Percentiles rank a stretch among this genome's conserved stretches.
Conservation (phyloP, 2,797 vertebrate species). For the Atherinosoma microstoma region DNA sequence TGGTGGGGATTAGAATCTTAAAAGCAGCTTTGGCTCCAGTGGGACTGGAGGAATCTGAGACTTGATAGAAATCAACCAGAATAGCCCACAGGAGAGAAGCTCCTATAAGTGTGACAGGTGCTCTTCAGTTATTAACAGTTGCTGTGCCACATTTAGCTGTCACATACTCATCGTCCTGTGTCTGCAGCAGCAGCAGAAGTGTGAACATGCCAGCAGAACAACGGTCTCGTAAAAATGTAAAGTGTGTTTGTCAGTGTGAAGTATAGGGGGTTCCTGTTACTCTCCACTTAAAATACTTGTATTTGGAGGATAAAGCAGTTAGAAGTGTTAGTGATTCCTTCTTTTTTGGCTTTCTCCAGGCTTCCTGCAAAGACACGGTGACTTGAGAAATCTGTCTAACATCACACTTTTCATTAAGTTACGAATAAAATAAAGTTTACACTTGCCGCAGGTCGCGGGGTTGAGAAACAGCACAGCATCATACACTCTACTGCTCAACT, state of each 20-base stretch:
- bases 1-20: slow-evolving; percentile 50
- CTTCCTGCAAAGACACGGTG: slow-evolving; percentile 10
- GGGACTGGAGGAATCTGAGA: slow-evolving; percentile 77
- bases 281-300: slow-evolving; percentile 27
- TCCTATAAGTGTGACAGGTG: slow-evolving; percentile 79
- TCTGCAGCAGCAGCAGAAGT: slow-evolving; percentile 27
- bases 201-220: slow-evolving; percentile 41
- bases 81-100: slow-evolving; percentile 74
- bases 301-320: slow-evolving; percentile 16
- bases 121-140: slow-evolving; percentile 73
- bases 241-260: slow-evolving; percentile 25
- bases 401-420: slow-evolving; percentile 4
- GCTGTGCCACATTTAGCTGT: slow-evolving; percentile 73
- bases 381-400: slow-evolving; percentile 7
- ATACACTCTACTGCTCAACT: background rate
- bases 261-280: background rate
- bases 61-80: slow-evolving; percentile 83
- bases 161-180: slow-evolving; percentile 39
- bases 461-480: slow-evolving; percentile 23
- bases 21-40: slow-evolving; percentile 71
- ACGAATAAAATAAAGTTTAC: slow-evolving; percentile 13
- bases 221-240: slow-evolving; percentile 40
- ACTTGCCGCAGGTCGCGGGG: slow-evolving; percentile 36
- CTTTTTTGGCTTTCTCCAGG: background rate
- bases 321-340: background rate